Base-by-base conservation (phyloP, 1,140 invertebrate genomes). In the Microplitis demolitor region DNA sequence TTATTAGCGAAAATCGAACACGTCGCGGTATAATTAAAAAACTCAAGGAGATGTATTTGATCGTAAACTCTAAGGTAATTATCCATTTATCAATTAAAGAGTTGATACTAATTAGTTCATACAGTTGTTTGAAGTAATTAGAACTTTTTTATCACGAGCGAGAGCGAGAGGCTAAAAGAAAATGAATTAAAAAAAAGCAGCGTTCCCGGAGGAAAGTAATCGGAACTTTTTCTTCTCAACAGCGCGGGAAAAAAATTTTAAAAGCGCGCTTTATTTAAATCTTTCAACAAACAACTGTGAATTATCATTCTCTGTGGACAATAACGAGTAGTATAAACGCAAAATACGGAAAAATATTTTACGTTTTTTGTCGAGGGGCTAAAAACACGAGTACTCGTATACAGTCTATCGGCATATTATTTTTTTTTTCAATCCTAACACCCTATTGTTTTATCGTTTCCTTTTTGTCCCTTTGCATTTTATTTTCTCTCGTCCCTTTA, bases 1-100 rank as follows among this genome's bases (percentile, higher is more conserved):
- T 97, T 70, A 93, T 94, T 78, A 93, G 94, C 77, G 90, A 93
- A 74, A 91, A 90, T 53, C 91, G 93, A 78, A 94, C 93, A 1
- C 88, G 94, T 51, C 90, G 93, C 4, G 90, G 90, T 66, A 89
- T 97, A 4, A 91, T 96, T 37, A 93, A 93, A 82, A 96, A 97
- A 80, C 85, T 98, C 33, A 96, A 95, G 80, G 92, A 95, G 75
- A 83, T 97, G 80, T 91, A 89, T 61, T 88, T 96, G 2, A 89
- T 92, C 67, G 91, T 92, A 4, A 87, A 89, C 77, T 89, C 89
- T 64, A 92, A 91, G 84, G 91, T 91, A 56, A 88, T 39, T 66
- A 66, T 54, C 35, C 24, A 14, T 24, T 89, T 89, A 3, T 90
- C 62, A 66, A 66, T 72, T 72, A 60, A 39, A 66, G 63, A 58